A percentile compares a stretch with the other conserved stretches of the same genome.
Evolutionary conservation across 2,113 vertebrate genomes (phyloP).

Genomic region (Syrmaticus mikado): DNA sequence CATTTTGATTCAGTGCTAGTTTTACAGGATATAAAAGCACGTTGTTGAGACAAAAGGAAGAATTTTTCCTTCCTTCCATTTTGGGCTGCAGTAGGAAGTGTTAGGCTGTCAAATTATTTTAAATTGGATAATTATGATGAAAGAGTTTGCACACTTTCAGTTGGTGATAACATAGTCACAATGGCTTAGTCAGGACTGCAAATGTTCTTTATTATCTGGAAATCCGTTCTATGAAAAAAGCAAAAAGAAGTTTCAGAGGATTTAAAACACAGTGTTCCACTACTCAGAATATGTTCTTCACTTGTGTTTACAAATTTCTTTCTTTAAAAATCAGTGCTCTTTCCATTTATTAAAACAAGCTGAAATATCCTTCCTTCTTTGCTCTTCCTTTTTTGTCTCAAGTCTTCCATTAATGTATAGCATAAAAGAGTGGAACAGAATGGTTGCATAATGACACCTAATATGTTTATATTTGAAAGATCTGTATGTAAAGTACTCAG

Average conservation of each 20-base stretch:
- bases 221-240: neutral
- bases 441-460: slow-evolving; percentile 8
- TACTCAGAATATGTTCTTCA: neutral
- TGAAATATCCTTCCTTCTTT: neutral
- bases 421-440: neutral
- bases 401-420: neutral
- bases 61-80: neutral
- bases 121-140: neutral
- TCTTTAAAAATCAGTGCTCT: neutral
- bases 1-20: neutral
- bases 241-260: neutral
- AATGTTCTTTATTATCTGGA: neutral
- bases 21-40: neutral
- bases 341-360: neutral
- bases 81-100: neutral
- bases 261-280: neutral
- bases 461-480: slow-evolving; percentile 43
- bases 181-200: neutral
- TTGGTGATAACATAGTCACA: neutral
- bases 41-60: neutral
- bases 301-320: neutral
- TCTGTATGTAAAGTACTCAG: slow-evolving; percentile 31
- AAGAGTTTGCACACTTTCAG: neutral
- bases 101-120: neutral
- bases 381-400: neutral